Conservation (phyloP, 2,888 invertebrate genomes). For the Incurvaria masculella region DNA sequence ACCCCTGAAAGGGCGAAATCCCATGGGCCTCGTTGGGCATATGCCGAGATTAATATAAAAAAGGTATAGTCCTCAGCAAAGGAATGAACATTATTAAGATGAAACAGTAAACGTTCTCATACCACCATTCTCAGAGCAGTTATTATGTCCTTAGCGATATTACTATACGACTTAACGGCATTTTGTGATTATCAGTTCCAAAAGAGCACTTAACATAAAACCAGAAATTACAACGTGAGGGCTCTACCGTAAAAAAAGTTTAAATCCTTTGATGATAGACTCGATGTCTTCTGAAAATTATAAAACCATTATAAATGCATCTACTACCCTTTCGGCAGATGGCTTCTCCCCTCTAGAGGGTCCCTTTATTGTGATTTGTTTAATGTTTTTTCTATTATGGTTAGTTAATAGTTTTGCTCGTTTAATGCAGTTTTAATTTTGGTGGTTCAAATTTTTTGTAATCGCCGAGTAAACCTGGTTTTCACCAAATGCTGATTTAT, state of each 20-base stretch:
- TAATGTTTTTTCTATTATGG: conserved; percentile 31
- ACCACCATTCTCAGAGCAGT: too few relatives aligned
- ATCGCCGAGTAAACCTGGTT: too few relatives aligned
- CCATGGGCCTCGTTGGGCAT: too few relatives aligned
- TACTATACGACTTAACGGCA: background rate
- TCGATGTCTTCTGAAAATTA: conserved; percentile 29
- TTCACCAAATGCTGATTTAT: too few relatives aligned
- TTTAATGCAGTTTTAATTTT: conserved; percentile 32
- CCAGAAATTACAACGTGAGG: background rate
- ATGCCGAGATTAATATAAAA: too few relatives aligned
- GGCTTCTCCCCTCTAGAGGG: conserved; percentile 14
- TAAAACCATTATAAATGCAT: conserved; percentile 50
- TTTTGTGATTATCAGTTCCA: background rate
- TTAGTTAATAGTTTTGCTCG: conserved; percentile 10
- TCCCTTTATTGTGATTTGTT: conserved; percentile 20
- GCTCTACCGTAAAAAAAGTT: conserved; percentile 48
- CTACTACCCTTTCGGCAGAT: conserved; percentile 44
- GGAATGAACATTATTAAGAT: too few relatives aligned
- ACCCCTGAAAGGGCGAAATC: too few relatives aligned
- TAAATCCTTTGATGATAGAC: conserved; percentile 46
- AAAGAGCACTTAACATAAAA: background rate
- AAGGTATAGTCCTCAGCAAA: too few relatives aligned
- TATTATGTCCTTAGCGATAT: background rate
- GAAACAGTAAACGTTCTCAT: too few relatives aligned
- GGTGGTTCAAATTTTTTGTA: too few relatives aligned